These are phyloP conservation scores for Allolobophora icterica DNA, from an alignment of 2,888 invertebrate genomes.

Conservation along the genomic window DNA sequence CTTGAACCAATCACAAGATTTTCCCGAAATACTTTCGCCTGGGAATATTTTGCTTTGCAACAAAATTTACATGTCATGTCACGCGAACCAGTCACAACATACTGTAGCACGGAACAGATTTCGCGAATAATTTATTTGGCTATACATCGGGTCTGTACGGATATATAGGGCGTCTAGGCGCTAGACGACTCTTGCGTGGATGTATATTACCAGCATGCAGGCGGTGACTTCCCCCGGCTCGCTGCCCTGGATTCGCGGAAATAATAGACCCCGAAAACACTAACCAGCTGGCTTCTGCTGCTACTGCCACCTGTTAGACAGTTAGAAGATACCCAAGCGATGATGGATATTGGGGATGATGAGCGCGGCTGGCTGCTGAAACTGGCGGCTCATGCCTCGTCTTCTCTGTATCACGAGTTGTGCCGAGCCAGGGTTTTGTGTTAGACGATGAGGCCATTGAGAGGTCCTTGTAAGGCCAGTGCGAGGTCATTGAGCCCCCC, in stretches of 20 bases:
- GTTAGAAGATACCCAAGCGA: background rate
- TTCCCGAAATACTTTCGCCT: too few species aligned
- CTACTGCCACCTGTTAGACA: background rate
- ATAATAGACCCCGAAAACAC: background rate
- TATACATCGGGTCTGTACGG: background rate
- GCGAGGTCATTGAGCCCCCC: background rate
- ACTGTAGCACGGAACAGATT: too few species aligned
- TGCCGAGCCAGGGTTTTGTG: background rate
- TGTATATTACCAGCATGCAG: background rate
- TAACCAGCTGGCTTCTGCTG: background rate
- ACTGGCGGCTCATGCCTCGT: background rate
- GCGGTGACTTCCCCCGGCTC: background rate
- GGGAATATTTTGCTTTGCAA: too few species aligned
- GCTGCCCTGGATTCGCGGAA: conserved; percentile 1
- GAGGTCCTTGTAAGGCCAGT: background rate
- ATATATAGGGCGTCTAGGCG: background rate
- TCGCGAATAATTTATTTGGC: too few species aligned
- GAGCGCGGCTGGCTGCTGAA: background rate
- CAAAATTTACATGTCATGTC: too few species aligned
- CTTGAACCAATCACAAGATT: too few species aligned
- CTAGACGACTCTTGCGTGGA: background rate
- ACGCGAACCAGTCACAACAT: too few species aligned
- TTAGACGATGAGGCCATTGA: background rate
- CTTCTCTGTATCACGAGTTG: background rate
- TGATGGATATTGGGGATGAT: background rate